Base-by-base conservation (phyloP, 2,888 invertebrate species). In the Nasonovia ribisnigri region DNA sequence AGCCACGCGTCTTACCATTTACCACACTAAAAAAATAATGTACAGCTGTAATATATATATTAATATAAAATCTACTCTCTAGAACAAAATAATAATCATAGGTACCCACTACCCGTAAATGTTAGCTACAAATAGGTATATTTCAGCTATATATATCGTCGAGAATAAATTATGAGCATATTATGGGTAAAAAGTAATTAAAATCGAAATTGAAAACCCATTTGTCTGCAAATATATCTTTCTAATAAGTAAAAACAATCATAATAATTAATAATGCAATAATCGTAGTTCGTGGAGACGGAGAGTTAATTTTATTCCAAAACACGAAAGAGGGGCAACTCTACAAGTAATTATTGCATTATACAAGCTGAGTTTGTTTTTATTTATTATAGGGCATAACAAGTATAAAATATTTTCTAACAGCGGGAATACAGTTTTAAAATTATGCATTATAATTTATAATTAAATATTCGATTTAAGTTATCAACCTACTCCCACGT, bases 401-500 rank as follows among this genome's bases (percentile, higher is more conserved):
- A 36, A 77, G 20, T 77, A 36, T 77, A 36, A 77, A 77, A 77
- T 77, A 36, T 77, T 77, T 77, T 36, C 20, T 8, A 77, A 77
- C 77, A 36, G 77, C 20, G 36, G 6, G 77, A 77, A 20, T 77
- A 77, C 67, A 24, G 8, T 42, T 77, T 77, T 87, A 46, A 43
- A 46, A 88, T 51, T 51, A 88, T 77, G 36, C 36, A 36, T 77
- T 77, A 36, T 77, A 77, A 20, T 77, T 77, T 77, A 36, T 77
- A 77, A 77, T 77, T 77, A 77, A 77, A 77, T 77, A 77, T 77
- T 77, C 77, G 77, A 77, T 77, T 77, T 77, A 36, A 77, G 36
- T 77, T 36, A 77, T 77, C 77, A 77, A 77, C 77, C 36, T 8
- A 77, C 77, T 77, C 77, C 77, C 77, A 77, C 77, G 36, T 77